A percentile compares a stretch with the other conserved stretches of the same genome.
These are phyloP conservation scores for Andrena marginata DNA, from an alignment of 2,888 invertebrate species.

Conservation along the genomic window DNA sequence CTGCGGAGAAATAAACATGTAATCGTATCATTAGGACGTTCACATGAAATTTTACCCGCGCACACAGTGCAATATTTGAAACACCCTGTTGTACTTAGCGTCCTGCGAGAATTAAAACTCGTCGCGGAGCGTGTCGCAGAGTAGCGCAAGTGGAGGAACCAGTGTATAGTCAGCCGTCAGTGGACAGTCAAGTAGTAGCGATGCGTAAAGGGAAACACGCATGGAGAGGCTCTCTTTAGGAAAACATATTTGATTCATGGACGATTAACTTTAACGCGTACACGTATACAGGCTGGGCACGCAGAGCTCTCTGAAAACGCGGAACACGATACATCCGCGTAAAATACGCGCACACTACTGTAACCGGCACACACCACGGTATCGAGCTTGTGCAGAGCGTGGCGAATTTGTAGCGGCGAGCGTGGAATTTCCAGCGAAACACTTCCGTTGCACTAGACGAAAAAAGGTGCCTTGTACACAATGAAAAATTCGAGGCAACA, in stretches of 20 bases:
- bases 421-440: slow-evolving; percentile 33
- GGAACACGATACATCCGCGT: slow-evolving; percentile 5
- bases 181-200: slow-evolving; percentile 38
- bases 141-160: slow-evolving; percentile 32
- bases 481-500: slow-evolving; percentile 10
- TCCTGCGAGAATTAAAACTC: slow-evolving; percentile 4
- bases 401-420: slow-evolving; percentile 35
- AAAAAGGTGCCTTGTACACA: neutral
- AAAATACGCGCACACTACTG: slow-evolving; percentile 8
- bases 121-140: neutral
- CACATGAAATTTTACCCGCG: neutral
- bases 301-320: neutral
- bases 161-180: slow-evolving; percentile 21
- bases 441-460: neutral
- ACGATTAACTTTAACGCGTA: slow-evolving; percentile 49
- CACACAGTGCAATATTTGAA: neutral
- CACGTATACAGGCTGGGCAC: neutral
- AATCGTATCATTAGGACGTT: neutral
- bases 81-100: neutral
- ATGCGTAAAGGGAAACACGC: slow-evolving; percentile 27
- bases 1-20: too few relatives aligned
- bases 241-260: slow-evolving; percentile 60
- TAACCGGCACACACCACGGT: neutral
- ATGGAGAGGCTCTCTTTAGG: slow-evolving; percentile 31
- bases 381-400: slow-evolving; percentile 20